Base-by-base conservation (phyloP, 2,797 vertebrate genomes). In the Hephaestus fuliginosus region DNA sequence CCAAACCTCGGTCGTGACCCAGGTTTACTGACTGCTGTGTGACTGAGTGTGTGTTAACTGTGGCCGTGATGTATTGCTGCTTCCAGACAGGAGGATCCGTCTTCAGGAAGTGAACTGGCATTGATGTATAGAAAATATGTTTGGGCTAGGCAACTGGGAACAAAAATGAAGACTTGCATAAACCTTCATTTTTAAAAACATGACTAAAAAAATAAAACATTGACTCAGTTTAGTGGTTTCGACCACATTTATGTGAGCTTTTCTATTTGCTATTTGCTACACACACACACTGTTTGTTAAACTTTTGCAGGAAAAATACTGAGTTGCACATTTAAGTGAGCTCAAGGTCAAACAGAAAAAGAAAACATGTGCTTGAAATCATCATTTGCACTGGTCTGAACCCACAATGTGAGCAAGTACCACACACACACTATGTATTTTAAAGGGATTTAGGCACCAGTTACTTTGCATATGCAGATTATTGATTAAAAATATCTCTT, bases 1-100 rank as follows among this genome's bases (percentile, higher is more conserved):
- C 62, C 1, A 44, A 39, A 74, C 73, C 46, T 9, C 11, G 5
- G 61, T n/a, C 80, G 43, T 43, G 70, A 18, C 56, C 51, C 55
- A 12, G 74, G 33, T 68, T 66, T 8, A 8, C 61, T 69, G 81
- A 85, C 83, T 76, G 51, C 18, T 20, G 49, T 4, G 7, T 46
- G 65, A 43, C 48, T 70, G 57, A 43, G 13, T 14, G 11, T 36
- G 18, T 61, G 69, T 48, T 39, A 5, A 41, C 55, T 9, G 74
- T 76, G 61, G 80, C 0, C 9, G 0, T 75, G 30, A 87, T 76
- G 0, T 36, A 82, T 57, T 57, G 55, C 55, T 55, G 12, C 36
- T 18, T 67, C 60, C 76, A 82, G 25, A 44, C 68, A 39, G 68
- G 60, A 73, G 28, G 41, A 71, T 77, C 30, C 0, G 0, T 78